phyloP scores from a whole-genome alignment of 2,888 invertebrate genomes.

The Coremacera marginata region DNA sequence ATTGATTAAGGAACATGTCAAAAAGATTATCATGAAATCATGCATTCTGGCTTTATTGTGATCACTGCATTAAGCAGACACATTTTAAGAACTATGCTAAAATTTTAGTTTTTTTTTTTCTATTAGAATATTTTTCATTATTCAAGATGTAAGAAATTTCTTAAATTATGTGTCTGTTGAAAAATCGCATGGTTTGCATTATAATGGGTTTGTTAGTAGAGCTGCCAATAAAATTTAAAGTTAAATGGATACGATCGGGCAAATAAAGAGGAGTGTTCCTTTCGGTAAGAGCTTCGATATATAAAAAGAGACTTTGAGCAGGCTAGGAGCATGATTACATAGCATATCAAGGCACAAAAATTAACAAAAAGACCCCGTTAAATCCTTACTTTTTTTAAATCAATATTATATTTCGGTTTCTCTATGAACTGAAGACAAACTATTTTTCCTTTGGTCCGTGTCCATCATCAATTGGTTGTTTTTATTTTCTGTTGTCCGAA shows the following conservation, averaged over 20 bases:
- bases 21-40: conserved; percentile 11
- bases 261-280: background rate
- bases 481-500: conserved; percentile 46
- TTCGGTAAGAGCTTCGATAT: background rate
- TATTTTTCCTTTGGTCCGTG: background rate
- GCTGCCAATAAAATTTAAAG: conserved; percentile 13
- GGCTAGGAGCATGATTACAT: conserved; percentile 6
- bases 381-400: conserved; percentile 22
- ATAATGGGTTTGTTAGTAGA: conserved; percentile 15
- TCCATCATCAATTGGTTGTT: background rate
- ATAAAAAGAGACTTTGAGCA: conserved; percentile 5
- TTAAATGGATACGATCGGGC: conserved; percentile 5
- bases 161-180: background rate
- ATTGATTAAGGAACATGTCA: conserved; percentile 16
- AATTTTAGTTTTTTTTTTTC: too few relatives aligned
- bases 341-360: conserved; percentile 6
- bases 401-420: conserved; percentile 35
- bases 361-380: conserved; percentile 1
- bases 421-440: background rate
- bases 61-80: too few relatives aligned
- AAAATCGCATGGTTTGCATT: background rate
- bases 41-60: background rate
- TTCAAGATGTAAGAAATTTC: background rate
- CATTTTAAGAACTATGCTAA: too few relatives aligned
- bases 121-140: background rate